These are phyloP conservation scores for Metaphire vulgaris DNA, from an alignment of 1,140 invertebrate genomes.

Conservation along the genomic window DNA sequence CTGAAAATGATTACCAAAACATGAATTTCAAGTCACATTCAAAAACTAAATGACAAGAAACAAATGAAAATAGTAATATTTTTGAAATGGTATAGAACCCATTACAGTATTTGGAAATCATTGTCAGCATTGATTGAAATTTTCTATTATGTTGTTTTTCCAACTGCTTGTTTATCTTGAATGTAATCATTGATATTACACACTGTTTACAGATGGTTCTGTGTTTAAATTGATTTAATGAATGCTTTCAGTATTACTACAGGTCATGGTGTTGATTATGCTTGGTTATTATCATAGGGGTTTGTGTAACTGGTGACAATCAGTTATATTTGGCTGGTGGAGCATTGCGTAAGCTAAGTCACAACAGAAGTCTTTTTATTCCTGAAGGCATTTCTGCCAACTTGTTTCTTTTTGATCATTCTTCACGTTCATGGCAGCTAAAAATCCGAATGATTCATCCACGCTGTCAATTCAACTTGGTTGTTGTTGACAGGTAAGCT, in stretches of 20 bases:
- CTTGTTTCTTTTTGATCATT: conserved; percentile 44
- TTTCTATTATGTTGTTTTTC: too few species aligned
- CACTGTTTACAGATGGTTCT: too few species aligned
- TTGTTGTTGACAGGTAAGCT: conserved; percentile 45
- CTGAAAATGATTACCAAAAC: too few species aligned
- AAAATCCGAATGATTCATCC: conserved; percentile 45
- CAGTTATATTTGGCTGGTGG: conserved; percentile 58
- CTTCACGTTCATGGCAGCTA: conserved; percentile 37
- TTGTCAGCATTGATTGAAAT: too few species aligned
- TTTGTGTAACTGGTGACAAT: conserved; percentile 52
- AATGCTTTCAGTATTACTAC: not conserved
- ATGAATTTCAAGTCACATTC: too few species aligned
- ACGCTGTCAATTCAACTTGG: conserved; percentile 43
- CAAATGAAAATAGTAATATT: too few species aligned
- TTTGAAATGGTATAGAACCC: too few species aligned
- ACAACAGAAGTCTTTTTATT: conserved; percentile 43
- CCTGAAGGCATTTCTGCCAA: conserved; percentile 45
- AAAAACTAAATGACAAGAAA: too few species aligned
- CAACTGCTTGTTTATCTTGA: too few species aligned
- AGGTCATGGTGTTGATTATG: not conserved
- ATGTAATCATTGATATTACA: too few species aligned
- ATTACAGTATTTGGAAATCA: too few species aligned
- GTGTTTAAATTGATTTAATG: too few species aligned
- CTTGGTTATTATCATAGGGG: conserved; percentile 34
- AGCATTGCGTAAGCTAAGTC: conserved; percentile 46